phyloP scores from a whole-genome alignment of 2,888 invertebrate genomes.

The Zaprionus obscuricornis region DNA sequence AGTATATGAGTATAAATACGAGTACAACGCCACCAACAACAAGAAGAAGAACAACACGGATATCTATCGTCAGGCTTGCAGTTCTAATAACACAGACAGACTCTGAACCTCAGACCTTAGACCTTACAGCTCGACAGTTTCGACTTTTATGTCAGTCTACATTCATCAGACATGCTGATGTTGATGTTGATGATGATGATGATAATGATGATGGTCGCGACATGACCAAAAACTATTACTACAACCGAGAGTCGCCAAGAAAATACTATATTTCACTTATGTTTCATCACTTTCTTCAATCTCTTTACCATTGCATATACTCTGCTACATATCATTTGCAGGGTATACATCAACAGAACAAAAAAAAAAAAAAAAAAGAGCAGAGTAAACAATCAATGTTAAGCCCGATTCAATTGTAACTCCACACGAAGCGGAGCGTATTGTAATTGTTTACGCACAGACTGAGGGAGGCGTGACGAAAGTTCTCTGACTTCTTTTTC shows the following conservation, averaged over 20 bases:
- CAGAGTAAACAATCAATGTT: too few relatives aligned
- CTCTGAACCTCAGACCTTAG: neutral
- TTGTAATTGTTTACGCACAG: slow-evolving; percentile 27
- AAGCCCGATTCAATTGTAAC: slow-evolving; percentile 36
- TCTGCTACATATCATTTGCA: too few relatives aligned
- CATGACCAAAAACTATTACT: neutral
- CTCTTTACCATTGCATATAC: too few relatives aligned
- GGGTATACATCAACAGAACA: too few relatives aligned
- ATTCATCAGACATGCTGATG: neutral
- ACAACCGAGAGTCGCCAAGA: neutral
- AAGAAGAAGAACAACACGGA: neutral
- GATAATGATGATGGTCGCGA: slow-evolving; percentile 2
- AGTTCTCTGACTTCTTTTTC: slow-evolving; percentile 21
- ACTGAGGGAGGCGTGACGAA: slow-evolving; percentile 34
- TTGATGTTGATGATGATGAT: slow-evolving; percentile 11
- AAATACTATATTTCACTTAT: too few relatives aligned
- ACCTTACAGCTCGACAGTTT: too few relatives aligned
- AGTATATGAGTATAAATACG: too few relatives aligned
- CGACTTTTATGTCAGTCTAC: too few relatives aligned
- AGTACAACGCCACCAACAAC: too few relatives aligned
- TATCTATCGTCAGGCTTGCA: slow-evolving; percentile 13
- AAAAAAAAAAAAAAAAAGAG: neutral
- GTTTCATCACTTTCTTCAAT: too few relatives aligned
- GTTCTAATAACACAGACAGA: slow-evolving; percentile 14
- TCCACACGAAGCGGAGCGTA: slow-evolving; percentile 6